Evolutionary conservation across 2,888 invertebrate genomes (phyloP).

Genomic region (Agrotis clavis): DNA sequence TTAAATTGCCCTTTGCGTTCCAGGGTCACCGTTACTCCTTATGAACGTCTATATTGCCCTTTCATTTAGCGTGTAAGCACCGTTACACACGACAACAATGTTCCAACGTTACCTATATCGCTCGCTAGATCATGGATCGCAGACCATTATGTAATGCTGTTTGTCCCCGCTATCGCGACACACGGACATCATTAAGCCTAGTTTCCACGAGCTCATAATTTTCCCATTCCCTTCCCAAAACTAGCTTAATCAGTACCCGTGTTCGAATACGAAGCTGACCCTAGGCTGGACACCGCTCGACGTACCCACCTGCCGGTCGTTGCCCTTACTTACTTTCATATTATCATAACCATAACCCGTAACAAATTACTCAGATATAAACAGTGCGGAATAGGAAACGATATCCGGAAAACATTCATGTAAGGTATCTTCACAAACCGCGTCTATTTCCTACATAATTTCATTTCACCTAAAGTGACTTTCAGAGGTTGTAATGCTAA

Average conservation of each 20-base stretch:
- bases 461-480: conserved; percentile 75
- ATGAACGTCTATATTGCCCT: background rate
- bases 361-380: conserved; percentile 53
- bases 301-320: conserved; percentile 22
- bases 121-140: background rate
- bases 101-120: background rate
- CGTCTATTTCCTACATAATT: conserved; percentile 69
- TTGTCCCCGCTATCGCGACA: conserved; percentile 2
- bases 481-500: conserved; percentile 81
- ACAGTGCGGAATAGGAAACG: conserved; percentile 50
- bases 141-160: conserved; percentile 15
- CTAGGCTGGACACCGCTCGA: conserved; percentile 7
- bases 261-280: conserved; percentile 8
- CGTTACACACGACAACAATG: background rate
- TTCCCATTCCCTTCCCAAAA: conserved; percentile 12
- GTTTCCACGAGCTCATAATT: conserved; percentile 14
- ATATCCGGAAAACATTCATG: conserved; percentile 54
- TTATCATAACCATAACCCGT: conserved; percentile 48
- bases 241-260: conserved; percentile 6
- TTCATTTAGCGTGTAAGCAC: background rate
- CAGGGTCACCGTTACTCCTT: too few relatives aligned
- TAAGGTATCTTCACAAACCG: conserved; percentile 58
- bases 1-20: too few relatives aligned
- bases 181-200: conserved; percentile 27
- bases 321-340: conserved; percentile 36